phyloP scores from a whole-genome alignment of 2,888 invertebrate species.

The Heliconius ismenius region DNA sequence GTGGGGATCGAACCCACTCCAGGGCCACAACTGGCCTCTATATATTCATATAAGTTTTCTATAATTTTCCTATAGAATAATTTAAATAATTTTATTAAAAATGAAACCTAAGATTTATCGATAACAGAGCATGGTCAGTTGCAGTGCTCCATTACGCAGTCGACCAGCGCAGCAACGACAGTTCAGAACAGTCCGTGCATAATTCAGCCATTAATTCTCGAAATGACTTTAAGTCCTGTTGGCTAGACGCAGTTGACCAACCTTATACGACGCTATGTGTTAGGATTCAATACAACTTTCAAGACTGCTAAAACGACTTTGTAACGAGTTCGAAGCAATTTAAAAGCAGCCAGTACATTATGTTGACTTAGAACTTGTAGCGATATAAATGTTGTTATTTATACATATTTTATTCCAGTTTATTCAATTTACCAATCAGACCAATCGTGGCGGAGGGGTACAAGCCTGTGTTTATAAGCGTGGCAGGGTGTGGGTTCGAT shows the following conservation, averaged over 20 bases:
- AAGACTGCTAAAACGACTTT: slow-evolving; percentile 51
- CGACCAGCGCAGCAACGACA: slow-evolving; percentile 67
- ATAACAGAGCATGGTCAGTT: slow-evolving; percentile 38
- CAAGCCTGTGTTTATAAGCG: no score
- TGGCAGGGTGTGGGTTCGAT: no score
- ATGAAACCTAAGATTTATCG: slow-evolving; percentile 36
- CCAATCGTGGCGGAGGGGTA: no score
- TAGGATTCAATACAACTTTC: slow-evolving; percentile 62
- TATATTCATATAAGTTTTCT: neutral
- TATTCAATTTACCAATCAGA: neutral
- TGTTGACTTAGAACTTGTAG: slow-evolving; percentile 37
- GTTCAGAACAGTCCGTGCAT: slow-evolving; percentile 77
- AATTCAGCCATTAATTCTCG: slow-evolving; percentile 78
- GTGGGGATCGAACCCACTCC: no score
- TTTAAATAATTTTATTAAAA: slow-evolving; percentile 19
- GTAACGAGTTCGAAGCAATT: slow-evolving; percentile 43
- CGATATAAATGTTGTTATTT: slow-evolving; percentile 31
- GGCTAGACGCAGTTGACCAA: slow-evolving; percentile 69
- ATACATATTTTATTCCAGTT: slow-evolving; percentile 6
- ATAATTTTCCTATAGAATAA: neutral
- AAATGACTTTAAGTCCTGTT: slow-evolving; percentile 74
- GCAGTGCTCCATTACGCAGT: slow-evolving; percentile 62
- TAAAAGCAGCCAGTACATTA: slow-evolving; percentile 43
- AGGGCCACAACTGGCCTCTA: no score
- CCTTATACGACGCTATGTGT: slow-evolving; percentile 62